phyloP scores from a whole-genome alignment of 2,797 vertebrate genomes.

The Champsocephalus gunnari region DNA sequence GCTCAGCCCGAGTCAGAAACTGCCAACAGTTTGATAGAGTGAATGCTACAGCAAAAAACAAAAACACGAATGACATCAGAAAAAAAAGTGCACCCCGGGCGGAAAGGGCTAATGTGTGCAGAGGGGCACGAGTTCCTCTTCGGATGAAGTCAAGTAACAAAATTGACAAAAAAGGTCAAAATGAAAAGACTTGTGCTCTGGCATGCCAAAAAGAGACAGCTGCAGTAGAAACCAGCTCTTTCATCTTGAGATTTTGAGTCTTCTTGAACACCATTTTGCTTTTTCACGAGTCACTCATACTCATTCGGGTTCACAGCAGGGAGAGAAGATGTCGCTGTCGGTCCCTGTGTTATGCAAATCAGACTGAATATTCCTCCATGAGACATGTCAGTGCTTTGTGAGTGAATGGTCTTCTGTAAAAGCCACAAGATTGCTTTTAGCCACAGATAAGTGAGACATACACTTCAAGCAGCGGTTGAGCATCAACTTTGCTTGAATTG shows the following conservation, averaged over 20 bases:
- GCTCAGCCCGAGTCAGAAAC: slow-evolving; percentile 88
- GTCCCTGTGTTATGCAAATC: slow-evolving; percentile 59
- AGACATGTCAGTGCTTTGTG: slow-evolving; percentile 64
- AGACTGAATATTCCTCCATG: slow-evolving; percentile 54
- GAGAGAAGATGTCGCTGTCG: slow-evolving; percentile 55
- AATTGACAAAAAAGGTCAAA: slow-evolving; percentile 73
- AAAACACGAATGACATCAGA: slow-evolving; percentile 74
- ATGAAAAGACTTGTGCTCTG: slow-evolving; percentile 81
- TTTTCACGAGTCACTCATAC: slow-evolving; percentile 48
- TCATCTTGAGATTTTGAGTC: slow-evolving; percentile 89
- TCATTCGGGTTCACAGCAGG: slow-evolving; percentile 63
- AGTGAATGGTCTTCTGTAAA: slow-evolving; percentile 43
- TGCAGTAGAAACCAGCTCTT: slow-evolving; percentile 98
- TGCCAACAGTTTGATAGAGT: slow-evolving; percentile 87
- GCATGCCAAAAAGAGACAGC: slow-evolving; percentile 89
- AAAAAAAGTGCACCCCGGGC: slow-evolving; percentile 80
- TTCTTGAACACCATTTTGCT: slow-evolving; percentile 55
- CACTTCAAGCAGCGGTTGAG: slow-evolving; percentile 68
- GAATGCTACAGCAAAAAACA: slow-evolving; percentile 60
- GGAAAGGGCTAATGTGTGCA: slow-evolving; percentile 71
- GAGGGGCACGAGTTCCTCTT: slow-evolving; percentile 84
- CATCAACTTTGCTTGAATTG: slow-evolving; percentile 69
- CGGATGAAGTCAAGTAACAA: slow-evolving; percentile 77
- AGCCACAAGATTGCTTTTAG: slow-evolving; percentile 40
- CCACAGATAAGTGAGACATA: slow-evolving; percentile 62